Evolutionary conservation across 2,113 vertebrate species (phyloP), one percentile per base, ranked within the genome.

Genomic region (Vidua macroura): DNA sequence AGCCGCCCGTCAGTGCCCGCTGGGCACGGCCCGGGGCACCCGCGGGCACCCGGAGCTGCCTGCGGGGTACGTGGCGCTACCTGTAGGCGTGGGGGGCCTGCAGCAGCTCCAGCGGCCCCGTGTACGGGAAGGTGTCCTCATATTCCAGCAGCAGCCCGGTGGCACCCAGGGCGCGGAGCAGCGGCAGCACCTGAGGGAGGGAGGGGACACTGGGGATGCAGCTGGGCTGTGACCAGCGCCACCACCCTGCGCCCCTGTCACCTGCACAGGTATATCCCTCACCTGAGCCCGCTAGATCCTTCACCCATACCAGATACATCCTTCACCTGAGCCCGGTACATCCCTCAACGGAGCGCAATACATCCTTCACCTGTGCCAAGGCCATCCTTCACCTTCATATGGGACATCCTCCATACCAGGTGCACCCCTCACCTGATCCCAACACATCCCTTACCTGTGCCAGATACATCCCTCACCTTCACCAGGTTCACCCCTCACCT

Each of bases 41-140:
- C 3, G 64, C 5, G 10, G 73, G 17, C 2, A 10, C 17, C 21
- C 25, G 15, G 4, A 2, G 44, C 43, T 44, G 5, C 49, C 49
- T 35, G 53, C 0, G 30, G 55, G 33, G 9, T 2, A 5, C 72
- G 2, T 0, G 13, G n/a, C 23, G 2, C 23, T 96, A 99, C 99
- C 99, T 99, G 98, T 99, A 99, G 1, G 98, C 97, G 5, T 98
- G 96, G 31, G 95, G 95, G n/a, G 98, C 98, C 78, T 96, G 97
- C 87, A 99, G 98, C 91, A 97, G 83, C 95, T 92, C 93, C 92
- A 99, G 97, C 43, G 96, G 97, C 30, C 98, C 98, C 30, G 98
- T 95, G 51, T 99, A 99, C 3, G 99, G 99, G 94, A 99, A 99
- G 97, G 98, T 98, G 95, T 99, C 99, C 92, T 99, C 99, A 58